These are phyloP conservation scores for Scrobipalpa atriplicella DNA, from an alignment of 2,888 invertebrate genomes.

Conservation along the genomic window DNA sequence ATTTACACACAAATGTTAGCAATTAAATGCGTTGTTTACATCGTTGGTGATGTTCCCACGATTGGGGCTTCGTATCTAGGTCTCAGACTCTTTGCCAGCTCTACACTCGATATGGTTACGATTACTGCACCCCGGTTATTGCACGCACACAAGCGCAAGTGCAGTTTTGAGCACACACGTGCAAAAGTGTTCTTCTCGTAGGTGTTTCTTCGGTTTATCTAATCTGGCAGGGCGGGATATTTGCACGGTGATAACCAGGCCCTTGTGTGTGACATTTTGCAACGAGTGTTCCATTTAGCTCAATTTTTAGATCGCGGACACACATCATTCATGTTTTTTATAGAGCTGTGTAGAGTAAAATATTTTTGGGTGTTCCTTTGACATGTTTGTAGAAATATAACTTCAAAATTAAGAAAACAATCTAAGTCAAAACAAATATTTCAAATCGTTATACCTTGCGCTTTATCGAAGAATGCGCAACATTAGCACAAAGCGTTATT, in stretches of 20 bases:
- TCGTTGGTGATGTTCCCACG: constrained; percentile 61
- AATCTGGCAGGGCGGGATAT: constrained; percentile 76
- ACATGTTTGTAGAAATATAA: too few species aligned
- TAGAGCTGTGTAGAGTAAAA: too few species aligned
- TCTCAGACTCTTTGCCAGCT: constrained; percentile 41
- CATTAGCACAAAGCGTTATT: constrained; percentile 27
- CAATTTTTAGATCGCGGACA: background rate
- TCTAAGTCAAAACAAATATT: background rate
- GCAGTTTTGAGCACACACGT: constrained; percentile 1
- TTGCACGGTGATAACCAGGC: constrained; percentile 75
- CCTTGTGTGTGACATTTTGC: constrained; percentile 49
- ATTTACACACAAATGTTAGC: constrained; percentile 46
- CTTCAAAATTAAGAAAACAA: background rate
- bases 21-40: constrained; percentile 50
- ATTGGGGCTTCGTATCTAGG: constrained; percentile 33
- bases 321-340: background rate
- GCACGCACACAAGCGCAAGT: constrained; percentile 4
- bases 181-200: background rate
- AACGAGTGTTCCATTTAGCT: constrained; percentile 20
- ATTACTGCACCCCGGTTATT: constrained; percentile 3
- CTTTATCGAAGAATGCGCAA: background rate
- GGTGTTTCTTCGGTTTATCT: constrained; percentile 65
- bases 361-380: too few species aligned
- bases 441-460: background rate
- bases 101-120: constrained; percentile 3